These are phyloP conservation scores for Drosophila santomea DNA, from an alignment of 1,140 invertebrate genomes.

Conservation along the genomic window DNA sequence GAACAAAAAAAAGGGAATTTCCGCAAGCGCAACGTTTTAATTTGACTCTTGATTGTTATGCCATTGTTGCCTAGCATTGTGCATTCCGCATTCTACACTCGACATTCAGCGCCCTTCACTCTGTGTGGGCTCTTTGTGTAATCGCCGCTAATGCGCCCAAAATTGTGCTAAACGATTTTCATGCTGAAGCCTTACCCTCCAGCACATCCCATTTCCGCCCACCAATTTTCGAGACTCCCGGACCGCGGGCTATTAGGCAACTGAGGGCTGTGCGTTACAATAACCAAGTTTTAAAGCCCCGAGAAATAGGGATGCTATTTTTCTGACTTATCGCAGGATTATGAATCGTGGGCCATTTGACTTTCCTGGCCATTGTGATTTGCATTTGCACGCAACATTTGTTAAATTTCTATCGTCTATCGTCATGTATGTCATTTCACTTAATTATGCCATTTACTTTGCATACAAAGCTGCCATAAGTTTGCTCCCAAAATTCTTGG, in stretches of 20 bases:
- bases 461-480: conserved; percentile 59
- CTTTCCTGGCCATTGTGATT: conserved; percentile 11
- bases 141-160: conserved; percentile 64
- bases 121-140: conserved; percentile 43
- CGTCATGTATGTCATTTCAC: conserved; percentile 33
- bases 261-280: conserved; percentile 1
- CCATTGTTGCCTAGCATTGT: conserved; percentile 52
- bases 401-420: conserved; percentile 39
- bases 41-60: conserved; percentile 62
- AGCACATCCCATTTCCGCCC: not conserved
- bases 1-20: conserved; percentile 57
- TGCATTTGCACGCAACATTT: conserved; percentile 49
- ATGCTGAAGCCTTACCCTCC: conserved; percentile 4
- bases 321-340: conserved; percentile 41
- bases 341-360: conserved; percentile 25
- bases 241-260: conserved; percentile 2
- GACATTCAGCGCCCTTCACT: conserved; percentile 15
- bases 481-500: conserved; percentile 47
- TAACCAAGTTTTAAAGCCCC: conserved; percentile 23
- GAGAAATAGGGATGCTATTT: conserved; percentile 13
- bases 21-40: conserved; percentile 66
- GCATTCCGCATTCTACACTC: conserved; percentile 22
- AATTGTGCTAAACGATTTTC: conserved; percentile 64
- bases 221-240: not conserved
- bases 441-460: conserved; percentile 56